Evolutionary conservation across 2,888 invertebrate genomes (phyloP).

Genomic region (Cataglyphis livida): DNA sequence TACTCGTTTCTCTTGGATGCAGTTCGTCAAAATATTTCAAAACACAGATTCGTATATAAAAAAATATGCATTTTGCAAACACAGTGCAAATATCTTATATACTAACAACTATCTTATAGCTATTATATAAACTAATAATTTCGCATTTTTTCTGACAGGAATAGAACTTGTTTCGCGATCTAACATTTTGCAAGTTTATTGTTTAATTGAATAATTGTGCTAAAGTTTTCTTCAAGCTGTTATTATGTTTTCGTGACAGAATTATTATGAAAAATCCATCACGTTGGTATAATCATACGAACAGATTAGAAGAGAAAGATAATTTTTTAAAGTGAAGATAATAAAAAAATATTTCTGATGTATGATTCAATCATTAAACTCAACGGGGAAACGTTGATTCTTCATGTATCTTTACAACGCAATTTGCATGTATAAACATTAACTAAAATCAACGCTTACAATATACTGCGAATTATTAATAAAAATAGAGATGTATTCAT

Average conservation of each 20-base stretch:
- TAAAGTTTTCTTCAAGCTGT: background rate
- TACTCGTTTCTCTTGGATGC: background rate
- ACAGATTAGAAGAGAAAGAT: background rate
- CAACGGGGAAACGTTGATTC: background rate
- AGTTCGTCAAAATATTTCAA: background rate
- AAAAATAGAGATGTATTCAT: background rate
- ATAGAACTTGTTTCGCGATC: slow-evolving; percentile 16
- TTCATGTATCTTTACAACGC: background rate
- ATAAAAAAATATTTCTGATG: background rate
- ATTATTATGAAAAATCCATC: background rate
- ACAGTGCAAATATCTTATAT: background rate
- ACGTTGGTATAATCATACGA: background rate
- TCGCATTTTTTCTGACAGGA: background rate
- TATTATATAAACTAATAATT: background rate
- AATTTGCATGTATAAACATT: background rate
- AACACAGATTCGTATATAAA: background rate
- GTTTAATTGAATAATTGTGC: slow-evolving; percentile 22
- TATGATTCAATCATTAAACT: background rate
- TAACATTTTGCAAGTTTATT: slow-evolving; percentile 5
- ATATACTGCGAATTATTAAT: background rate
- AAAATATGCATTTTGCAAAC: background rate
- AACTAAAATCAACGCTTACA: background rate
- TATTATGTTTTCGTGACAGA: background rate
- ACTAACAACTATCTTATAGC: too few relatives aligned
- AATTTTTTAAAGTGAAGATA: background rate